Conservation (phyloP, 2,113 vertebrate species). For the Seriola rivoliana region DNA sequence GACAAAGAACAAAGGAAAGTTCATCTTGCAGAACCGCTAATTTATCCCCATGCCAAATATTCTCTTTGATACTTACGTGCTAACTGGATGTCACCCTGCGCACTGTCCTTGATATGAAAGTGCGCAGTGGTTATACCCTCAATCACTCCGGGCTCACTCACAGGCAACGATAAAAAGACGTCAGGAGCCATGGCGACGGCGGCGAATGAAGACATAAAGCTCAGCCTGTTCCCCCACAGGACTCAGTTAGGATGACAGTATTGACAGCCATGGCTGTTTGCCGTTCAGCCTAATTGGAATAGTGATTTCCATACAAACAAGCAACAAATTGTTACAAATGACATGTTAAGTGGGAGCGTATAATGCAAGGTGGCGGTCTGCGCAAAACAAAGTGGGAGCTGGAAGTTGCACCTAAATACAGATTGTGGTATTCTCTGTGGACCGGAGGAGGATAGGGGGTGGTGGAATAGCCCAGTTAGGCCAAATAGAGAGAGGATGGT, state of each 20-base stretch:
- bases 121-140: constrained; percentile 9
- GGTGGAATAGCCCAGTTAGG: constrained; percentile 39
- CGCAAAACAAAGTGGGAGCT: constrained; percentile 35
- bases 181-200: background rate
- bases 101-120: constrained; percentile 33
- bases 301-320: constrained; percentile 76
- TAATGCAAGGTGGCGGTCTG: constrained; percentile 59
- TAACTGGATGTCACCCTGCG: constrained; percentile 23
- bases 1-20: constrained; percentile 56
- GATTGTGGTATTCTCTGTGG: constrained; percentile 34
- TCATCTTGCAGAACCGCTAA: constrained; percentile 42
- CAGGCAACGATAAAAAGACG: constrained; percentile 8
- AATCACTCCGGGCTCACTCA: constrained; percentile 32
- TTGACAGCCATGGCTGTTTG: constrained; percentile 51
- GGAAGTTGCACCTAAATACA: constrained; percentile 29
- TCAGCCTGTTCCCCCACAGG: background rate
- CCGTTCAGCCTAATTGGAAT: constrained; percentile 62
- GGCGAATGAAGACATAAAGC: constrained; percentile 48
- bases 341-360: constrained; percentile 45
- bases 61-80: constrained; percentile 38
- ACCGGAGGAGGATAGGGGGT: background rate
- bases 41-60: constrained; percentile 44
- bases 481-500: constrained; percentile 6
- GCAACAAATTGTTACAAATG: constrained; percentile 76
- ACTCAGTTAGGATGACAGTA: constrained; percentile 31